Base-by-base conservation (phyloP, 2,113 vertebrate species). In the Chroicocephalus ridibundus region DNA sequence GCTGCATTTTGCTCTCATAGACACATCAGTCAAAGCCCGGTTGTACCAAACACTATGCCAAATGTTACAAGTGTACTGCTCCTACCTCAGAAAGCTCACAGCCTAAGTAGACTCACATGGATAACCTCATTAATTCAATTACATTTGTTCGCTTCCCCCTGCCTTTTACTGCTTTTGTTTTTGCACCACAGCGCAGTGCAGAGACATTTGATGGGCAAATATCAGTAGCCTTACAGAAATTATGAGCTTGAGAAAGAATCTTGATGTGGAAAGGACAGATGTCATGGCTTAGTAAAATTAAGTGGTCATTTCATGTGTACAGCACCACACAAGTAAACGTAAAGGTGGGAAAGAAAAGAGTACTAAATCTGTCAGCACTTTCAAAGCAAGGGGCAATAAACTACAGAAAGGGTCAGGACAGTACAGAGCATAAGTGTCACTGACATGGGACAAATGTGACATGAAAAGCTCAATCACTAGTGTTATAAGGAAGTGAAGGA, bases 71-170 rank as follows among this genome's bases (percentile, higher is more conserved):
- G 57, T 0, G 0, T 27, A 47, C 44, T 15, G 11, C 18, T 89
- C 34, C 46, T 88, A 10, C 26, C 55, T 5, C 34, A 62, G 62
- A 74, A 77, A 72, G 70, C 70, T 87, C 65, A 65, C 61, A 64
- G 44, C 66, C 34, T 94, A 94, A 95, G 69, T 62, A 91, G 78
- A 66, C n/a, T 94, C 82, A 90, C 62, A 34, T 83, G 92, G 57
- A 70, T 93, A 91, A 83, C 93, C 93, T 96, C 88, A 90, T 96
- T 96, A 88, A 94, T 68, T 96, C 90, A 80, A 62, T 97, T 94
- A 86, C 58, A 54, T 86, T 91, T 88, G 13, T 76, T 93, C 36
- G 3, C 52, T 72, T 79, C 31, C 36, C 22, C 3, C 36, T 46
- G 40, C 36, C 54, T 95, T 79, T 93, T 75, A 80, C n/a, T 7